Base-by-base conservation (phyloP, 1,140 invertebrate species). In the Heliconius eleuchia region DNA sequence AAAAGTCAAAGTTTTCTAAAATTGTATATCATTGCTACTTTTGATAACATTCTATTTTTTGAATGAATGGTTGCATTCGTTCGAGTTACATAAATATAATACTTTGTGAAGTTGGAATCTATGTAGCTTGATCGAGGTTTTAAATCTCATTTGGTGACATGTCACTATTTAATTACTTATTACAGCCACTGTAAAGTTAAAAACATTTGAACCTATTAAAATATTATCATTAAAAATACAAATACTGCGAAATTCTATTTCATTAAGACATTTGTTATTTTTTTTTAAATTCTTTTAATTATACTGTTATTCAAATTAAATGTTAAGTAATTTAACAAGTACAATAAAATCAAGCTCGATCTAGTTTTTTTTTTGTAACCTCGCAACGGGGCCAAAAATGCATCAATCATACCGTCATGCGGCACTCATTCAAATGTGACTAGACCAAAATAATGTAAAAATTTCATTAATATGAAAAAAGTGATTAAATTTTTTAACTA, bases 1-100 rank as follows among this genome's bases (percentile, higher is more conserved):
- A 66, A 73, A 79, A 79, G 81, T 73, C 39, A 50, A 52, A 19
- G 50, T 37, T 46, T 73, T 73, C 39, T 73, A 46, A 73, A 73
- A 37, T 77, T 27, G 11, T 66, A 30, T 23, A 70, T 46, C 7
- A 23, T 66, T 66, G 13, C 27, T 66, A 60, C n/a, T 27, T 27
- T 60, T 60, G 2, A 23, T 57, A 23, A 57, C n/a, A 57, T 57
- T 23, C 19, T 57, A 57, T 7, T 57, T 57, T 23, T 23, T n/a
- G n/a, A n/a, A 57, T 19, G 16, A 52, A 19, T 46, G 13, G 42
- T 46, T 46, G 13, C 0, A 52, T 52, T 52, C n/a, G 55, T 11
- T 57, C 19, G 19, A 11, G 55, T 57, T 57, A 57, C n/a, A 6
- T 57, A 57, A 23, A 23, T 11, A 23, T 57, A 23, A 23, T n/a